phyloP scores from a whole-genome alignment of 2,888 invertebrate genomes.

The Anaspis maculata region DNA sequence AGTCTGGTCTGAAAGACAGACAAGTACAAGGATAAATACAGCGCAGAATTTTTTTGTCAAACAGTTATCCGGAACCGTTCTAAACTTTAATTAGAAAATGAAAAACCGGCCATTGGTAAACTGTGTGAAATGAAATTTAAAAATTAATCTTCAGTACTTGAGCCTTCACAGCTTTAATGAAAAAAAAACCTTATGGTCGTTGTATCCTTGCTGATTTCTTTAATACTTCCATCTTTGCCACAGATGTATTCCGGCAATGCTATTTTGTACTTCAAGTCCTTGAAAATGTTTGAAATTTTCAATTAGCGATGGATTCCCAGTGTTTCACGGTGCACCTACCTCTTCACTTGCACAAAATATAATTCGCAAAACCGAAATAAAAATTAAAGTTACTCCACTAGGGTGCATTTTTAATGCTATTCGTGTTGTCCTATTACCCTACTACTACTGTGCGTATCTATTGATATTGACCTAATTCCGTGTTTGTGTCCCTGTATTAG shows the following conservation, averaged over 20 bases:
- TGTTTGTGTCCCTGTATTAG: constrained; percentile 7
- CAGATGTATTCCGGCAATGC: constrained; percentile 12
- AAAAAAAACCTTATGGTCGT: constrained; percentile 15
- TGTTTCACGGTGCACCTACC: too few relatives aligned
- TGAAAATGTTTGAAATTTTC: constrained; percentile 1
- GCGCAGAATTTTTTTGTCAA: too few relatives aligned
- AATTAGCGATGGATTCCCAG: too few relatives aligned
- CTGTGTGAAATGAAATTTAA: too few relatives aligned
- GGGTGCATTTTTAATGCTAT: constrained; percentile 5
- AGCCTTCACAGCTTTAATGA: too few relatives aligned
- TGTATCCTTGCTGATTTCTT: constrained; percentile 5
- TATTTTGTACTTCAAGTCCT: constrained; percentile 10
- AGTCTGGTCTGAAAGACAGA: too few relatives aligned
- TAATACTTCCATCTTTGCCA: constrained; percentile 12
- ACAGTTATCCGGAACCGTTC: too few relatives aligned
- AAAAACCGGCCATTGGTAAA: background rate
- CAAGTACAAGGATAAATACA: too few relatives aligned
- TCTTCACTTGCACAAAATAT: too few relatives aligned
- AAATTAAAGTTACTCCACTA: constrained; percentile 2
- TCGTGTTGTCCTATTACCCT: constrained; percentile 5
- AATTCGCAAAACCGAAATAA: constrained; percentile 4
- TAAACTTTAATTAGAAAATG: too few relatives aligned
- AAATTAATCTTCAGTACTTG: too few relatives aligned
- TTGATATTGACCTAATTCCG: constrained; percentile 11
- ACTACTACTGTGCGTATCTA: constrained; percentile 4